A percentile compares a stretch with the other conserved stretches of the same genome.
These are phyloP conservation scores for Chaetorhynchus papuensis DNA, from an alignment of 2,113 vertebrate species.

Conservation along the genomic window DNA sequence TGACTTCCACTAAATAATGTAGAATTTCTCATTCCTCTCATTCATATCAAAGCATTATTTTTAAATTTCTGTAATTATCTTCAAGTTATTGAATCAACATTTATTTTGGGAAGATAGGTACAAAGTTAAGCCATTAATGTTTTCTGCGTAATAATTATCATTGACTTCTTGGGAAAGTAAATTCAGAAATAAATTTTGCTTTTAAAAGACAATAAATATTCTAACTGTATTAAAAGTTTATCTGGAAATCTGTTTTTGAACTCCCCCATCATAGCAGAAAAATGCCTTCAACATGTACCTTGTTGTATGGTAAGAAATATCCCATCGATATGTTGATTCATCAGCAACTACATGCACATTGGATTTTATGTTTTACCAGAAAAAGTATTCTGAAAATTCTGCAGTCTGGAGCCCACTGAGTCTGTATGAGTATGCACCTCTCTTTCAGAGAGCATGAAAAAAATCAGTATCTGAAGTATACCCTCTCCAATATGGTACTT, in stretches of 20 bases:
- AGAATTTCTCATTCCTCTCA: background rate
- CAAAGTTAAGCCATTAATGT: background rate
- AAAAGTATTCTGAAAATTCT: background rate
- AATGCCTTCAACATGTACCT: background rate
- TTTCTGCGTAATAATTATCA: background rate
- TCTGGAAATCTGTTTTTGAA: background rate
- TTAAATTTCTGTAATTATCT: background rate
- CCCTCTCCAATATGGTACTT: background rate
- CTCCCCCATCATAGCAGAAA: rapidly evolving
- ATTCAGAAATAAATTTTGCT: background rate
- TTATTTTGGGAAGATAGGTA: background rate
- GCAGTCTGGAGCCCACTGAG: background rate
- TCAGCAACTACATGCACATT: rapidly evolving
- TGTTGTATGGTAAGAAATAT: background rate
- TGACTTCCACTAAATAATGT: background rate
- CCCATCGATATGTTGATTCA: background rate
- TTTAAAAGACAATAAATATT: background rate
- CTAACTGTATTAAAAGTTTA: background rate
- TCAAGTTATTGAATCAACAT: background rate
- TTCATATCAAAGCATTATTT: background rate
- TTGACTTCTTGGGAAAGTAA: background rate
- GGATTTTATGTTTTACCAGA: background rate
- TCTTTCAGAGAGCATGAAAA: background rate
- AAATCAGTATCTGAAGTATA: background rate
- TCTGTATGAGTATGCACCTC: background rate